These are phyloP conservation scores for Indicator maculatus DNA, from an alignment of 2,113 vertebrate species.

Conservation along the genomic window DNA sequence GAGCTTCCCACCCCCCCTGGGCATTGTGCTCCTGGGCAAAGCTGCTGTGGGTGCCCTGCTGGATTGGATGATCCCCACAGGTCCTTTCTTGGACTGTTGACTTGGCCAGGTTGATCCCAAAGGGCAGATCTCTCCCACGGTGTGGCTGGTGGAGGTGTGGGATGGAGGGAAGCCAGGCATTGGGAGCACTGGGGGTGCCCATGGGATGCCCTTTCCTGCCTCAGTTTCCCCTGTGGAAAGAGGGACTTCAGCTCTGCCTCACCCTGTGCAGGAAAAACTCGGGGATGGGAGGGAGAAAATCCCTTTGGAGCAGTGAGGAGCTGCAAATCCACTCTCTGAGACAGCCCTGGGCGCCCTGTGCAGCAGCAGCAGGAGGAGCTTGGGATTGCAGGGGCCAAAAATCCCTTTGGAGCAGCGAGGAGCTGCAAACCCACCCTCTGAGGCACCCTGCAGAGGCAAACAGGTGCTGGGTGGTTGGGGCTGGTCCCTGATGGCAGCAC, in stretches of 20 bases:
- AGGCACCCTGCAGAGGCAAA: not conserved
- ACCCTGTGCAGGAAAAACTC: fast-evolving
- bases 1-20: too few relatives aligned
- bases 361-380: not conserved
- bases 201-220: slow-evolving; percentile 8
- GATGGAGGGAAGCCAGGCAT: not conserved
- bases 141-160: too few relatives aligned
- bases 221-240: slow-evolving; percentile 18
- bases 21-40: too few relatives aligned
- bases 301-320: too few relatives aligned
- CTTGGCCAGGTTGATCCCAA: not conserved
- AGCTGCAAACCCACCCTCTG: too few relatives aligned
- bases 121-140: too few relatives aligned
- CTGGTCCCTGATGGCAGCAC: not conserved
- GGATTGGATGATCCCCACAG: too few relatives aligned
- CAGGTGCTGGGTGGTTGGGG: not conserved
- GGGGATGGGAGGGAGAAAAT: not conserved
- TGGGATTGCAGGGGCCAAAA: not conserved
- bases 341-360: not conserved
- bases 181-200: not conserved
- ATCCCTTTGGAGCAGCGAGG: too few relatives aligned
- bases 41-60: too few relatives aligned
- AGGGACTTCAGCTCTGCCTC: not conserved
- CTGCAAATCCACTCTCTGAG: too few relatives aligned
- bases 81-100: not conserved